A percentile compares a stretch with the other conserved stretches of the same genome.
Conservation (phyloP, 2,888 invertebrate species). For the Torymus aiolomorphi region DNA sequence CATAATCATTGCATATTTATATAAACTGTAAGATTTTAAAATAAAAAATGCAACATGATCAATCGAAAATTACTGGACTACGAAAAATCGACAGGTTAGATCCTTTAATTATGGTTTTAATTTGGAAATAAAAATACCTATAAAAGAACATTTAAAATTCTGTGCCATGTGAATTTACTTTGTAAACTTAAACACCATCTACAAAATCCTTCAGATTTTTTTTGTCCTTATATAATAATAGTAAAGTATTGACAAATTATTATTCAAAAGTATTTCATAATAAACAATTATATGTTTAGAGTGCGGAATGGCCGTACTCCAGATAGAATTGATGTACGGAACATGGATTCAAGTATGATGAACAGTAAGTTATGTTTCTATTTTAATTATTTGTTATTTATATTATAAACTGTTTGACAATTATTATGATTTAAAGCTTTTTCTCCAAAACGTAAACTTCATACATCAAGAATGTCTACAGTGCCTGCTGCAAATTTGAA, state of each 20-base stretch:
- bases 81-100: constrained; percentile 46
- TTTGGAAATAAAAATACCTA: too few relatives aligned
- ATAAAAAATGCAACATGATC: constrained; percentile 42
- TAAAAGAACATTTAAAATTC: too few relatives aligned
- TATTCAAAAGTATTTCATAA: background rate
- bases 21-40: background rate
- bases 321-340: constrained; percentile 41
- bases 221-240: too few relatives aligned
- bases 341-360: constrained; percentile 15
- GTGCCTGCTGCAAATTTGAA: constrained; percentile 15
- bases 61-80: constrained; percentile 34
- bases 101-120: background rate
- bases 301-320: constrained; percentile 40
- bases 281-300: constrained; percentile 13
- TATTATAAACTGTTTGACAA: background rate
- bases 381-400: constrained; percentile 3
- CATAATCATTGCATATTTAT: constrained; percentile 15
- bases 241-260: background rate
- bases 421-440: constrained; percentile 19
- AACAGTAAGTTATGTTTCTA: constrained; percentile 22
- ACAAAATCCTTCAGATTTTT: too few relatives aligned
- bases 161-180: too few relatives aligned
- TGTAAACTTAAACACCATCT: too few relatives aligned
- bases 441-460: constrained; percentile 47
- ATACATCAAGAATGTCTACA: constrained; percentile 38